Evolutionary conservation across 2,797 vertebrate species (phyloP).

Genomic region (Onychomys torridus): DNA sequence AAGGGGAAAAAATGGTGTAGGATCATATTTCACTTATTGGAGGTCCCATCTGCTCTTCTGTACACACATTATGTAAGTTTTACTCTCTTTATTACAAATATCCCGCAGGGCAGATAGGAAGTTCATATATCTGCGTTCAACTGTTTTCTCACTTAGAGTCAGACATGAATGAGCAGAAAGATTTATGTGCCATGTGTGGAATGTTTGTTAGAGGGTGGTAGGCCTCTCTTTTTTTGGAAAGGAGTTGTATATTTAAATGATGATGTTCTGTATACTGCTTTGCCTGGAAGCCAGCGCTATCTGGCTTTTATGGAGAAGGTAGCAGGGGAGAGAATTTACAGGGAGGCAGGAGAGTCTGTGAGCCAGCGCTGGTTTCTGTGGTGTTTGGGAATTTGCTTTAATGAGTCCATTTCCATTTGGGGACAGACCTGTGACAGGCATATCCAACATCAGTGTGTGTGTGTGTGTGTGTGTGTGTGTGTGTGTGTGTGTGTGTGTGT

Average conservation of each 20-base stretch:
- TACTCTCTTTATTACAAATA: conserved; percentile 54
- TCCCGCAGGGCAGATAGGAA: conserved; percentile 15
- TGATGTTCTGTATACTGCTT: not conserved
- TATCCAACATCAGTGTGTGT: not conserved
- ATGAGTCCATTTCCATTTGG: not conserved
- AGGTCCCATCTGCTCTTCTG: conserved; percentile 64
- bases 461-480: too few species aligned
- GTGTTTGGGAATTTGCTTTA: not conserved
- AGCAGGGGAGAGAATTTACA: not conserved
- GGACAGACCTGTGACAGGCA: not conserved
- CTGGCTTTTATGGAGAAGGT: not conserved
- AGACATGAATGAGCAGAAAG: conserved; percentile 64
- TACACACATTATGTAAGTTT: conserved; percentile 26
- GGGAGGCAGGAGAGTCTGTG: not conserved
- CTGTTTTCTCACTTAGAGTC: conserved; percentile 3
- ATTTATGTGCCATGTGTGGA: conserved; percentile 45
- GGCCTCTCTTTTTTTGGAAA: not conserved
- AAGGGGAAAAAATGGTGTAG: not conserved
- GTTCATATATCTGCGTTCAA: conserved; percentile 64
- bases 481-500: not conserved
- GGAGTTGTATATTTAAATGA: not conserved
- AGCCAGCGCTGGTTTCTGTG: not conserved
- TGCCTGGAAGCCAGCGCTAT: not conserved
- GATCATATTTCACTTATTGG: conserved; percentile 64
- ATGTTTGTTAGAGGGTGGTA: not conserved